Base-by-base conservation (phyloP, 1,140 invertebrate genomes). In the Drosophila albomicans region DNA sequence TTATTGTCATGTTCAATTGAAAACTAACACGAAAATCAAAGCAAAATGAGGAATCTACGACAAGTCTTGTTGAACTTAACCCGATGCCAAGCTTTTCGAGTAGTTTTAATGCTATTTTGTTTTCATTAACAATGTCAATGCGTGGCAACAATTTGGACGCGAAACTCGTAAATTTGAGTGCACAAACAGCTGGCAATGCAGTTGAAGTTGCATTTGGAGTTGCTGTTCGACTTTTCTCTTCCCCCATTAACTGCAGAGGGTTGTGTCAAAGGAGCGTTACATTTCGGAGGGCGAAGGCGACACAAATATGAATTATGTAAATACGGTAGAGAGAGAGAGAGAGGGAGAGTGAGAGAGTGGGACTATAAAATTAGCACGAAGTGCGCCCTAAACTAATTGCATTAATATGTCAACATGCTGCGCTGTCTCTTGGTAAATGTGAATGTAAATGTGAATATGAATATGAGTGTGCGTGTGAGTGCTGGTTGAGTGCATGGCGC, bases 361-460 rank as follows among this genome's bases (percentile, higher is more conserved):
- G 43, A 73, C 71, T 79, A 79, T 89, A 84, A 85, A 88, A 88
- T 88, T 88, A 88, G 85, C 85, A 81, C 78, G 48, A 66, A 74
- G 64, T 62, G 61, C 64, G 69, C 62, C 82, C 79, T 56, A 79
- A 82, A 85, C 81, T 88, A 88, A 88, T 88, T 88, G 85, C 85
- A 88, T 89, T 88, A 89, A 88, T 89, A 85, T 88, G 85, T 88
- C 85, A 88, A 89, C 86, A 88, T 89, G 79, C 61, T 48, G 52
- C 52, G 51, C 64, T 32, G 63, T 63, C 72, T 71, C 65, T 28
- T 51, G 46, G 57, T 61, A 48, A 8, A 8, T 41, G 25, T 59
- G 66, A 52, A 30, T 79, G 48, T 62, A 28, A 38, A 45, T 58
- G 16, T 32, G 56, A n/a, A 11, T 38, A 13, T 52, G 66, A 54